A percentile compares a stretch with the other conserved stretches of the same genome.
Evolutionary conservation across 2,797 vertebrate species (phyloP).

Genomic region (Micropoecilia bifurca): DNA sequence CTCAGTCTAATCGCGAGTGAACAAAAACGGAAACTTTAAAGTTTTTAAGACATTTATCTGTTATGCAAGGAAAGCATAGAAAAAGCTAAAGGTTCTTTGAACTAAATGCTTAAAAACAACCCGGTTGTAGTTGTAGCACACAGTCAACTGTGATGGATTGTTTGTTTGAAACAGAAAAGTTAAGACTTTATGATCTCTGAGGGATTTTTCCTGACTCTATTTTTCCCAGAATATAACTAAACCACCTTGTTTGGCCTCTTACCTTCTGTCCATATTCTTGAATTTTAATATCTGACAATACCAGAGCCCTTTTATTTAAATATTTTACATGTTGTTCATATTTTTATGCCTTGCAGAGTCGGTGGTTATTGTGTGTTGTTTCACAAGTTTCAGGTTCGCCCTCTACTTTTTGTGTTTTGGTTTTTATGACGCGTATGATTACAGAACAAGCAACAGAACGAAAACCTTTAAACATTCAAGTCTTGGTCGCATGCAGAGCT

Average conservation of each 20-base stretch:
- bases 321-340: neutral
- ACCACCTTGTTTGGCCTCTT: neutral
- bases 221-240: neutral
- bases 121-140: neutral
- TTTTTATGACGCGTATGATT: neutral
- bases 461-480: neutral
- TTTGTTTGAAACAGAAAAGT: neutral
- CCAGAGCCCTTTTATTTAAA: neutral
- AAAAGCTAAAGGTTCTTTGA: neutral
- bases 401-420: neutral
- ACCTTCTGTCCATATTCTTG: neutral
- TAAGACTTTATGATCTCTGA: neutral
- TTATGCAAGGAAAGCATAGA: constrained; percentile 5
- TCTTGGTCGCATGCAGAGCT: neutral
- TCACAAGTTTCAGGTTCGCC: neutral
- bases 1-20: constrained; percentile 15
- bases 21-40: constrained; percentile 11
- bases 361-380: neutral
- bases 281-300: neutral
- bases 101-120: neutral
- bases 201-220: neutral
- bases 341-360: neutral
- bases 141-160: neutral
- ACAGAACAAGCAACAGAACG: neutral
- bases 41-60: constrained; percentile 8